These are phyloP conservation scores for Hoplostethus mediterraneus DNA, from an alignment of 2,797 vertebrate genomes.

Conservation along the genomic window DNA sequence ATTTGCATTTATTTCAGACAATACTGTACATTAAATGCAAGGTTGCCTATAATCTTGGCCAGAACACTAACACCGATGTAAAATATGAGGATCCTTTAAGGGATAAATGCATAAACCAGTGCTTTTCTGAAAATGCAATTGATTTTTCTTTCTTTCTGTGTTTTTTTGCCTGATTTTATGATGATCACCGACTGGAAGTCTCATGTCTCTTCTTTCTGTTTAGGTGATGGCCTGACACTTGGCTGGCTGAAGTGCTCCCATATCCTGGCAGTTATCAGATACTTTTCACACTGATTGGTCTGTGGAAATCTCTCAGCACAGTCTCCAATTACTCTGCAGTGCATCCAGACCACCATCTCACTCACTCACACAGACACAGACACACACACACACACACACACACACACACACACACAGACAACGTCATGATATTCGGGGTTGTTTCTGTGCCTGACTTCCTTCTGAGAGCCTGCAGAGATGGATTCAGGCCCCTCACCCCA, in stretches of 20 bases:
- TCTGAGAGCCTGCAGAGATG: constrained; percentile 38
- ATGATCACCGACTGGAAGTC: background rate
- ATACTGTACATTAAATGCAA: no score
- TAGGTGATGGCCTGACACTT: constrained; percentile 63
- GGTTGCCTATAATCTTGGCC: no score
- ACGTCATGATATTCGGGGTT: background rate
- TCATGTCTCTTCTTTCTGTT: constrained; percentile 32
- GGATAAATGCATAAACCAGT: no score
- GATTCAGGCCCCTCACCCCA: constrained; percentile 26
- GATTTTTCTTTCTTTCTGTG: no score
- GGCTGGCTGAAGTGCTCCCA: background rate
- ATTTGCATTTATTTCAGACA: no score
- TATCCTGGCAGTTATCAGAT: constrained; percentile 38
- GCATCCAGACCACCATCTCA: constrained; percentile 2
- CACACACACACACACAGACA: constrained; percentile 11
- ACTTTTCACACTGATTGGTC: constrained; percentile 47
- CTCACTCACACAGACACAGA: constrained; percentile 5
- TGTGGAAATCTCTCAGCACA: constrained; percentile 48
- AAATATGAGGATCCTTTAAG: no score
- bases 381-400: constrained; percentile 17
- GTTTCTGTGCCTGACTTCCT: constrained; percentile 26
- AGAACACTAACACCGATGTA: no score
- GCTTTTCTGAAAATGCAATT: no score
- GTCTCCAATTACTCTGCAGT: constrained; percentile 47
- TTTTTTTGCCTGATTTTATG: no score